Conservation (phyloP, 2,113 vertebrate species). For the Mastomys natalensis region DNA sequence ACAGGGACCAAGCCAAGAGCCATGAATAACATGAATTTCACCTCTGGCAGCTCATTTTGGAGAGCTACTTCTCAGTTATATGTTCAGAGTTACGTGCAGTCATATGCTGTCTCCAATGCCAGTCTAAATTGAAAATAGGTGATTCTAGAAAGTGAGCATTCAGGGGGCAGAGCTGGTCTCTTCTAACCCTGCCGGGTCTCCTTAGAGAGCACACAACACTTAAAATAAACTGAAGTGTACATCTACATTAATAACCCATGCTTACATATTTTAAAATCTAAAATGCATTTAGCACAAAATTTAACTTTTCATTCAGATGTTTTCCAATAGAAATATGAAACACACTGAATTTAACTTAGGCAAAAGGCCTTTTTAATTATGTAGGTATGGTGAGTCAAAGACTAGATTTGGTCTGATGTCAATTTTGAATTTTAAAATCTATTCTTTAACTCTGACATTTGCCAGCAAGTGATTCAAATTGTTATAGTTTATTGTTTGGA, state of each 20-base stretch:
- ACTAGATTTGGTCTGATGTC: neutral
- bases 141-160: neutral
- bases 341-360: too few relatives aligned
- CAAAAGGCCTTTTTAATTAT: too few relatives aligned
- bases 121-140: neutral
- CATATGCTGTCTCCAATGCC: neutral
- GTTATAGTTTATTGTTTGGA: too few relatives aligned
- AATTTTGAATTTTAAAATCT: slow-evolving; percentile 34
- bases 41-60: neutral
- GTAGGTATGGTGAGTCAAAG: too few relatives aligned
- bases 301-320: too few relatives aligned
- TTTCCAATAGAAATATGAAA: too few relatives aligned
- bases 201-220: neutral
- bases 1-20: neutral
- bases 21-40: neutral
- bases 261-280: too few relatives aligned
- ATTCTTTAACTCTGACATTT: neutral
- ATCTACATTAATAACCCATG: too few relatives aligned
- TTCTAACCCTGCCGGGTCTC: neutral
- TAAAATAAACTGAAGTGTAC: neutral
- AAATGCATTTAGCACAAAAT: too few relatives aligned
- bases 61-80: neutral
- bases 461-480: neutral
- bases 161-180: neutral
- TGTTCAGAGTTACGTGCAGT: neutral